Evolutionary conservation across 2,113 vertebrate species (phyloP), one percentile per base, ranked within the genome.

Genomic region (Rhabdornis inornatus): DNA sequence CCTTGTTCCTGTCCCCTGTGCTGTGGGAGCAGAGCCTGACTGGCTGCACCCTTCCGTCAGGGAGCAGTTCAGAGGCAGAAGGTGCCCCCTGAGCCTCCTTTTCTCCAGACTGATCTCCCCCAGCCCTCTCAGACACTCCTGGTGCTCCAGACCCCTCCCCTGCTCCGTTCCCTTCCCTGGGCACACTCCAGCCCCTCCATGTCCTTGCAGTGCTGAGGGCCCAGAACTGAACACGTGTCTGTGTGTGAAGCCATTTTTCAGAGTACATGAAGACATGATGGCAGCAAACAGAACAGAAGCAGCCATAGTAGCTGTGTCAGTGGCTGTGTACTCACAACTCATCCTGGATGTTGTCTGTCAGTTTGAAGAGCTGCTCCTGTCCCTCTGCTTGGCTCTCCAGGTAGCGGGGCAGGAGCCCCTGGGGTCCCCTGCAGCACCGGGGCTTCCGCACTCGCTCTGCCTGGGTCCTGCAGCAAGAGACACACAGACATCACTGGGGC

Each of bases 281-380:
- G 57, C 75, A 92, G 44, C 64, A 72, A 52, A 33, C 28, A 60
- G 55, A 69, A 39, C 19, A 60, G 37, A 21, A 64, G 27, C 1
- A 7, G 52, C 50, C 27, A 18, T 22, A 33, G 52, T 0, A 37
- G 57, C 60, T 17, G 39, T 33, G 53, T 6, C 5, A 59, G 72
- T 4, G 44, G 45, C 53, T 60, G 72, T 33, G 30, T 39, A 99
- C 99, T 99, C 97, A 99, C 99, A 99, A 99, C 96, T 99, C 99
- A 1, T 99, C 99, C 56, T 99, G 99, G 81, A 99, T 98, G 98
- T 98, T 99, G 97, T 99, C 99, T 0, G 99, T 99, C 57, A 99
- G 98, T 15, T 96, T 98, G 98, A 99, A 99, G 33, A 99, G 98
- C 97, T 99, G 99, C 87, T 99, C 99, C 96, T 99, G 99, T 20